A percentile compares a stretch with the other conserved stretches of the same genome.
Evolutionary conservation across 2,113 vertebrate species (phyloP).

Genomic region (Lamprologus speciosus): DNA sequence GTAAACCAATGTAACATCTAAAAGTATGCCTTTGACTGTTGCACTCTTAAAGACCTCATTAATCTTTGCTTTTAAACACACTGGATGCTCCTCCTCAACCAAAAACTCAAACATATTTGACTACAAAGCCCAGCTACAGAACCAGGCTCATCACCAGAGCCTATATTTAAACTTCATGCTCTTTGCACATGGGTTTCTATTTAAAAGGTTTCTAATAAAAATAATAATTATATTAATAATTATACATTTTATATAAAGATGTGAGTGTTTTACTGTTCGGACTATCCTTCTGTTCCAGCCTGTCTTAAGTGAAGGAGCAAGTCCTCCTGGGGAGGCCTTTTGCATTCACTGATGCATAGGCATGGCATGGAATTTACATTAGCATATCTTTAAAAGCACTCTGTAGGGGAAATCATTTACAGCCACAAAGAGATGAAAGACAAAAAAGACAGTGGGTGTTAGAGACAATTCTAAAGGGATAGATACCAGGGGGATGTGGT

Average conservation of each 20-base stretch:
- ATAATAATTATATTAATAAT: not conserved
- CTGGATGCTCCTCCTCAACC: not conserved
- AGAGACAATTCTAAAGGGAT: not conserved
- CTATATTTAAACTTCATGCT: not conserved
- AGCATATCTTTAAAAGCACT: not conserved
- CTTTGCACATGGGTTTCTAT: not conserved
- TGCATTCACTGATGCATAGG: not conserved
- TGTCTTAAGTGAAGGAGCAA: not conserved
- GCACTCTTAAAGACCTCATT: not conserved
- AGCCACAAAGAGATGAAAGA: not conserved
- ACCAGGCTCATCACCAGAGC: not conserved
- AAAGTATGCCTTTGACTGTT: not conserved
- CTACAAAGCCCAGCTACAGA: not conserved
- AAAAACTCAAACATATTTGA: not conserved
- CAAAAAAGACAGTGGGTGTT: not conserved
- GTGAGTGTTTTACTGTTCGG: not conserved
- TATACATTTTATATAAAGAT: not conserved
- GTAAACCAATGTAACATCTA: not conserved
- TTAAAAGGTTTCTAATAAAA: not conserved
- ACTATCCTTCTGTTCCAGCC: not conserved
- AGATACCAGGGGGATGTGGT: not conserved
- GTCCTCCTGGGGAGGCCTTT: not conserved
- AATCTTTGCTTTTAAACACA: not conserved
- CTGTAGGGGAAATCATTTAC: not conserved
- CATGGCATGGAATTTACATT: not conserved